Base-by-base conservation (phyloP, 2,888 invertebrate genomes). In the Stenotaenia linearis region DNA sequence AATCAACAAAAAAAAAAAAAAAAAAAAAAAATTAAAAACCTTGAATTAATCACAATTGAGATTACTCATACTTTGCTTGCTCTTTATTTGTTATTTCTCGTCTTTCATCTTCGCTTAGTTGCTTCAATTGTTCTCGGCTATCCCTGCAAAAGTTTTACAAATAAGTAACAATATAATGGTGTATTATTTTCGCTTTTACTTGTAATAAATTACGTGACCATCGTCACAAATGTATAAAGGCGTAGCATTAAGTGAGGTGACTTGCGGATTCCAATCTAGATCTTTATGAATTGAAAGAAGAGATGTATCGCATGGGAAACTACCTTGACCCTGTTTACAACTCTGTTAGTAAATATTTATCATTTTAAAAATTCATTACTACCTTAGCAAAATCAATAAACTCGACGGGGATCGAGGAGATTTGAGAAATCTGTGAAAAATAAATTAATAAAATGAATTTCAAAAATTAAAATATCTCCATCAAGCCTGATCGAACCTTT, bases 171-270 rank as follows among this genome's bases (percentile, higher is more conserved):
- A 69, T 25, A 75, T n/a, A 35, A 23, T 12, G 9, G 4, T 10
- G 3, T 18, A 12, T 10, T 10, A 32, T n/a, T 12, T 12, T 1
- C 23, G 23, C 18, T 79, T 82, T 80, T 85, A 92, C 92, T 90
- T 91, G 87, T 90, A 93, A 84, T 90, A 90, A 83, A 92, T 89
- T 79, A 91, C 88, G 83, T 88, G 87, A 74, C 91, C 92, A 85
- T 90, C 90, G 82, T 90, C 90, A 83, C 88, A 87, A 80, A 90
- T 88, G 82, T 88, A 88, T 40, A 90, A 84, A 30, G 90, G 90
- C 86, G 89, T 89, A 82, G 89, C 88, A 79, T 90, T 89, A 76
- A 90, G 84, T 40, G 88, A 86, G 7, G 88, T 87, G 7, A 88
- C 86, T 81, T 88, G 87, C 9, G 89, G 87, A 82, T 88, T 89